A percentile compares a stretch with the other conserved stretches of the same genome.
Evolutionary conservation across 2,797 vertebrate genomes (phyloP).

Genomic region (Phalanger gymnotis): DNA sequence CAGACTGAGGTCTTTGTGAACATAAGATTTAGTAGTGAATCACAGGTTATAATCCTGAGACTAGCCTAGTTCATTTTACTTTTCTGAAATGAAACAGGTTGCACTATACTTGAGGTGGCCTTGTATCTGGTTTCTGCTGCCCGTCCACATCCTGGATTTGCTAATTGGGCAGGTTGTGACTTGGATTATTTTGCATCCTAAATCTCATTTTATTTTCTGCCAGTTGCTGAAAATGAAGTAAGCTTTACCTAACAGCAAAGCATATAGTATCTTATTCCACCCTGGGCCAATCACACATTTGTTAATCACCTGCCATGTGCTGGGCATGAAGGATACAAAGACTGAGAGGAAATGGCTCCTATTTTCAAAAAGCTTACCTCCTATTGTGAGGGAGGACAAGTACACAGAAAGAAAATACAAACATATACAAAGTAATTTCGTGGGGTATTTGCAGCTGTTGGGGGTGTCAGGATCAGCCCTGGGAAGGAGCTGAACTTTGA

Average conservation of each 20-base stretch:
- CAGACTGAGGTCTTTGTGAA: not conserved
- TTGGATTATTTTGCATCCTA: not conserved
- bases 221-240: not conserved
- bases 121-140: not conserved
- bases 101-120: not conserved
- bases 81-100: not conserved
- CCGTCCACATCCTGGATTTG: not conserved
- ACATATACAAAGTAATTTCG: not conserved
- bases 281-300: not conserved
- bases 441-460: not conserved
- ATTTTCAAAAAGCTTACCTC: not conserved
- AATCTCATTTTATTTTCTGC: not conserved
- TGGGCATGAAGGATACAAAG: not conserved
- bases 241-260: not conserved
- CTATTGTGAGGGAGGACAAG: not conserved
- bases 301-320: not conserved
- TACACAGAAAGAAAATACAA: not conserved
- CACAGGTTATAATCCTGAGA: not conserved
- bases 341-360: not conserved
- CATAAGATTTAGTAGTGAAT: not conserved
- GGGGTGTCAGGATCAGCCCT: not conserved
- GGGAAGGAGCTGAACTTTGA: not conserved
- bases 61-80: not conserved
- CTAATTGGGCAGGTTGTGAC: not conserved
- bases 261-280: not conserved